These are phyloP conservation scores for Netelia inedita DNA, from an alignment of 2,888 invertebrate species.

Conservation along the genomic window DNA sequence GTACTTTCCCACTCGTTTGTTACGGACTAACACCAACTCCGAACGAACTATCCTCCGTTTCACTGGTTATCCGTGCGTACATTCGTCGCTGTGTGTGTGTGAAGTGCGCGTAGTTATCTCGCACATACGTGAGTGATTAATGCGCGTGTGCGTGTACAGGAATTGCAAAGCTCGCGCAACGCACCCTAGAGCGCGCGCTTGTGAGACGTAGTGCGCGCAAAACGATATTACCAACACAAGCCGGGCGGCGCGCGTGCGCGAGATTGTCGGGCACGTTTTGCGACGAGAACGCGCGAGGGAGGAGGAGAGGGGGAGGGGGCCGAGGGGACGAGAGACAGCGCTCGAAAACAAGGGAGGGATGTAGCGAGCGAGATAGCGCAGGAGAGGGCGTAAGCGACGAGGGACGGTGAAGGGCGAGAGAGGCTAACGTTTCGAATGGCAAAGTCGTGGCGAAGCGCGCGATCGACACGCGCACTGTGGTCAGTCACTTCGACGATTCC, in stretches of 20 bases:
- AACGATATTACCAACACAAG: slow-evolving; percentile 16
- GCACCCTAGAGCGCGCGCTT: slow-evolving; percentile 43
- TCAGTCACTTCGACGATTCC: not conserved
- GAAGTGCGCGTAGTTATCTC: not conserved
- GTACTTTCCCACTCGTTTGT: slow-evolving; percentile 38
- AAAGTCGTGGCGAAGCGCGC: slow-evolving; percentile 25
- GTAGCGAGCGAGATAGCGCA: slow-evolving; percentile 14
- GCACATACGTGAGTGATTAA: not conserved
- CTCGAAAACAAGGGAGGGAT: slow-evolving; percentile 41
- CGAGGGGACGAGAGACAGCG: not conserved
- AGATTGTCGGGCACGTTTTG: slow-evolving; percentile 9
- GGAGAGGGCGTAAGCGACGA: slow-evolving; percentile 30
- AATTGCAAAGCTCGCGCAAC: slow-evolving; percentile 47
- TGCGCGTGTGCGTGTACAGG: slow-evolving; percentile 22
- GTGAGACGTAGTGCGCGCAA: slow-evolving; percentile 36
- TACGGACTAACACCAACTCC: slow-evolving; percentile 43
- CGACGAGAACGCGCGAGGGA: not conserved
- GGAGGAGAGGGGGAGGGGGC: not conserved
- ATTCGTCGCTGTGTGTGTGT: slow-evolving; percentile 1
- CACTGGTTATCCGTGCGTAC: slow-evolving; percentile 24
- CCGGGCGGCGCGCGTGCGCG: not conserved
- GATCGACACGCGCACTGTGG: not conserved
- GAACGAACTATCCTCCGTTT: slow-evolving; percentile 37
- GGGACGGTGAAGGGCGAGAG: slow-evolving; percentile 4
- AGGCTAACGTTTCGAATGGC: not conserved